A percentile compares a stretch with the other conserved stretches of the same genome.
Conservation (phyloP, 2,797 vertebrate species). For the Oreochromis grahami region DNA sequence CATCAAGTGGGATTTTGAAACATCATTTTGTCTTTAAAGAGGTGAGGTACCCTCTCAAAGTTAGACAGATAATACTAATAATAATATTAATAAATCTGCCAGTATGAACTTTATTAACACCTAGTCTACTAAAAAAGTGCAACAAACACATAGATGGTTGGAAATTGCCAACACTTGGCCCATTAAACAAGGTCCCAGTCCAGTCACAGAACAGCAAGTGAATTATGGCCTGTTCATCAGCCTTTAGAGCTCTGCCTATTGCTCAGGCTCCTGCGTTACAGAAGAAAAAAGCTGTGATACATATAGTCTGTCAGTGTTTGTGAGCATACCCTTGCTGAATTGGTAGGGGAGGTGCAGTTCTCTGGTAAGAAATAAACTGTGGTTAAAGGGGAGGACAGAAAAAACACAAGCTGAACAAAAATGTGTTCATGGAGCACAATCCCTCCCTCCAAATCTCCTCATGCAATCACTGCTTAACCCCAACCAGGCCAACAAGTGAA, state of each 20-base stretch:
- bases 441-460: constrained; percentile 14
- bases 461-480: constrained; percentile 41
- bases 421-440: neutral
- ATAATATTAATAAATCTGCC: constrained; percentile 21
- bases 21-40: neutral
- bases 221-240: constrained; percentile 58
- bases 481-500: constrained; percentile 1
- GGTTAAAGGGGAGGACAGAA: neutral
- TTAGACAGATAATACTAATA: neutral
- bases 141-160: constrained; percentile 36
- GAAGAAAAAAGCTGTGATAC: neutral
- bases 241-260: constrained; percentile 19
- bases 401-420: constrained; percentile 1
- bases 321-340: neutral
- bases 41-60: neutral
- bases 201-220: constrained; percentile 52
- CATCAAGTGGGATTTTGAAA: neutral
- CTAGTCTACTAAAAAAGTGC: constrained; percentile 22
- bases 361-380: constrained; percentile 19
- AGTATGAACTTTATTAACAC: constrained; percentile 41
- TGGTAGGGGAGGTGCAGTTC: neutral
- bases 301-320: neutral
- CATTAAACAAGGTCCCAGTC: constrained; percentile 53
- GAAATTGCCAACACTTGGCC: constrained; percentile 52
- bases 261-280: constrained; percentile 2